phyloP scores from a whole-genome alignment of 2,888 invertebrate genomes.

The Graphium colonna region DNA sequence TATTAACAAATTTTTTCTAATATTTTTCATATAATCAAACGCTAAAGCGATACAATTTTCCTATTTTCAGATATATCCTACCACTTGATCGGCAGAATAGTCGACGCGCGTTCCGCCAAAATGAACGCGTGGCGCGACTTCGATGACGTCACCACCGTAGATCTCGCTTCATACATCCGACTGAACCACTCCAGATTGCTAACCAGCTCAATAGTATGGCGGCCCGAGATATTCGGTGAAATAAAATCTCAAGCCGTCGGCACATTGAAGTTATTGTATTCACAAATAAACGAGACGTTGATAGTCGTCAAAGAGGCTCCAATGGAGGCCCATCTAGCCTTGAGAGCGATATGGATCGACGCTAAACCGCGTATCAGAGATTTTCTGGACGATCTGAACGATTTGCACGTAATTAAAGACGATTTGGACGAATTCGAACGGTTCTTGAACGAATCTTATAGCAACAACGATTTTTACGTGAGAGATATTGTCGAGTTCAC shows the following conservation, averaged over 20 bases:
- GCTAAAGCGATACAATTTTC: too few species aligned
- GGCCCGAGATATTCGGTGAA: constrained; percentile 84
- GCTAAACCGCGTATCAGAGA: constrained; percentile 84
- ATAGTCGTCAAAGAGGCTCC: constrained; percentile 75
- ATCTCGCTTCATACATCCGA: constrained; percentile 87
- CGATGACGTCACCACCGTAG: constrained; percentile 88
- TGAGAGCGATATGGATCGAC: constrained; percentile 87
- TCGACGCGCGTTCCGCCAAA: constrained; percentile 87
- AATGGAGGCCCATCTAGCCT: constrained; percentile 84
- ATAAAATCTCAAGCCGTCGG: constrained; percentile 55
- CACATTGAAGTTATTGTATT: constrained; percentile 57
- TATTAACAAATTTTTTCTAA: too few species aligned
- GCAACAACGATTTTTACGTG: constrained; percentile 91
- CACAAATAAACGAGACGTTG: constrained; percentile 66
- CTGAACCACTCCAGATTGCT: constrained; percentile 91
- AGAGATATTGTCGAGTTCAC: constrained; percentile 87
- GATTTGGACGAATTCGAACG: constrained; percentile 85
- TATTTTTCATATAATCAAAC: too few species aligned
- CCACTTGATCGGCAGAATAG: constrained; percentile 87
- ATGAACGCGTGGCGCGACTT: constrained; percentile 91
- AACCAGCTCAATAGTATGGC: constrained; percentile 89
- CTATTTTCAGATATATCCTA: constrained; percentile 69
- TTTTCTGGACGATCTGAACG: constrained; percentile 86
- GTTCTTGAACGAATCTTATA: constrained; percentile 88
- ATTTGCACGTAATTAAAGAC: constrained; percentile 85